These are phyloP conservation scores for Gasteruption jaculator DNA, from an alignment of 2,888 invertebrate genomes.

Conservation along the genomic window DNA sequence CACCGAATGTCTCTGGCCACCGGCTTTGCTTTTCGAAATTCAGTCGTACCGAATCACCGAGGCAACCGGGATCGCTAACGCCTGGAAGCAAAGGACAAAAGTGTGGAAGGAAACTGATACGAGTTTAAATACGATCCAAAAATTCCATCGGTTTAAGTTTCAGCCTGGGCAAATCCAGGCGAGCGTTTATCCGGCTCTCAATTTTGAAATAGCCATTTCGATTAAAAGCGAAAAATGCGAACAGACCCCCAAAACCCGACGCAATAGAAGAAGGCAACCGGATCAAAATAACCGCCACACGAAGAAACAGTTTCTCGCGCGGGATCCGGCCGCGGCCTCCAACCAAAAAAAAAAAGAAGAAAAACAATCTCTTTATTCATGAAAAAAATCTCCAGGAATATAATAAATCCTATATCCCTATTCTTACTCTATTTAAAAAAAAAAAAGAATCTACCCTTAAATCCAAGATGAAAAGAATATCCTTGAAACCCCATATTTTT, in stretches of 20 bases:
- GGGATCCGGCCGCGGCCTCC: conserved; percentile 47
- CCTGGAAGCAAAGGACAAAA: too few species aligned
- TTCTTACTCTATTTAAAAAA: conserved; percentile 25
- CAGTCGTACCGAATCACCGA: not conserved
- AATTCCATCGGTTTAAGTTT: too few species aligned
- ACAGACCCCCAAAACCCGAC: conserved; percentile 65
- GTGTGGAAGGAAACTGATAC: too few species aligned
- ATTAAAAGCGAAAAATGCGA: conserved; percentile 50
- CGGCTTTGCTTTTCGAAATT: conserved; percentile 24
- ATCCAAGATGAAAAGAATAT: conserved; percentile 16
- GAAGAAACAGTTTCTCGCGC: conserved; percentile 52
- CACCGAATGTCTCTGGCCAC: conserved; percentile 9
- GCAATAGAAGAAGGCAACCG: conserved; percentile 68
- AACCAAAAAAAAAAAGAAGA: conserved; percentile 23
- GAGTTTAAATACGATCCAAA: too few species aligned
- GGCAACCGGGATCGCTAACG: conserved; percentile 3
- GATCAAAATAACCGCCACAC: conserved; percentile 52
- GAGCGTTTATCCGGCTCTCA: conserved; percentile 62
- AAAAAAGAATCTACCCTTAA: conserved; percentile 17
- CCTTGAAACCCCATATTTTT: conserved; percentile 10
- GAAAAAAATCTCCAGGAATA: not conserved
- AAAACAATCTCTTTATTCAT: conserved; percentile 1
- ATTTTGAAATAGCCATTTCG: conserved; percentile 67
- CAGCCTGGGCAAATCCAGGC: conserved; percentile 46
- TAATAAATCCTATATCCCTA: conserved; percentile 8